Base-by-base conservation (phyloP, 1,140 invertebrate species). In the Mylabris phalerata region DNA sequence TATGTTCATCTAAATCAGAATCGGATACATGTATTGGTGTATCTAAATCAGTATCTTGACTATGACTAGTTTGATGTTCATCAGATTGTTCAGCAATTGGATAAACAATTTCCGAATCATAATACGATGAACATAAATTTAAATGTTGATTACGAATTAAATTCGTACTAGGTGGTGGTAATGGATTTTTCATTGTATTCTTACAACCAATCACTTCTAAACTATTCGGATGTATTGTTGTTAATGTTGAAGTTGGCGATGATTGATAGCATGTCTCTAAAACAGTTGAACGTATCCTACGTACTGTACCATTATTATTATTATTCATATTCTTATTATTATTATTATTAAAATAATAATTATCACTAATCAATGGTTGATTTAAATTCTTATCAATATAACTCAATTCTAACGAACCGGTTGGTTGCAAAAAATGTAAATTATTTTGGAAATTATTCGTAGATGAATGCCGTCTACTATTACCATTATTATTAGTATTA, bases 61-160 rank as follows among this genome's bases (percentile, higher is more conserved):
- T 84, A 66, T 84, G 84, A 0, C 83, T 85, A 32, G 84, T 84
- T 62, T 83, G 80, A 76, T 86, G 88, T 74, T 91, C 88, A 69
- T 90, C 88, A 13, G 84, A 86, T 69, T 90, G 87, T 75, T 92
- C 89, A 3, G 85, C 88, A 67, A 92, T 91, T 1, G 89, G 87
- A 32, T 32, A 5, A 32, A 32, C 7, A 5, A 32, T 32, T 0
- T 90, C 89, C 24, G 89, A 87, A 70, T 89, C 86, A 41, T 85
- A 87, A 46, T 85, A 84, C 67, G 85, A 87, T 11, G 83, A 82
- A 68, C 81, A 85, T 2, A 86, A 67, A 70, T 84, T 86, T 40
- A 85, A 72, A 69, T 85, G 83, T 27, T 83, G 82, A 59, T 84
- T 84, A 3, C 84, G 73, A 11, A 82, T 82, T 24, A 85, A 71